These are phyloP conservation scores for Naja naja DNA, from an alignment of 2,113 vertebrate genomes.

Conservation along the genomic window DNA sequence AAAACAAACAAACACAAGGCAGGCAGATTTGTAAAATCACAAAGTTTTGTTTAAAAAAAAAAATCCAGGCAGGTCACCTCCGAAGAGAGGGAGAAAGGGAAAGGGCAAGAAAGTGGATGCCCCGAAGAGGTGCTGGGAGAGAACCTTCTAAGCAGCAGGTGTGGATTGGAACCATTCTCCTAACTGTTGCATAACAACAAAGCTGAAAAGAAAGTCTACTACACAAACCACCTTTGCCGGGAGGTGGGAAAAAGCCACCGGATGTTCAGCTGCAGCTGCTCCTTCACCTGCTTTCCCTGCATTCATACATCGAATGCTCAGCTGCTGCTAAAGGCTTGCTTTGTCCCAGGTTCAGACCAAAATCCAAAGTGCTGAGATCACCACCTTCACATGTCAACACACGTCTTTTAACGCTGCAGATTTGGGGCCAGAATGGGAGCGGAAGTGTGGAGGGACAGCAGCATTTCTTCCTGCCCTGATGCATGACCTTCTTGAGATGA, in stretches of 20 bases:
- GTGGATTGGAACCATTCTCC: not conserved
- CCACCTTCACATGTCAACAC: not conserved
- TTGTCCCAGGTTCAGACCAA: conserved; percentile 5
- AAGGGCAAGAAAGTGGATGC: not conserved
- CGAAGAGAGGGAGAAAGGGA: not conserved
- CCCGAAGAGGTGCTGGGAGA: not conserved
- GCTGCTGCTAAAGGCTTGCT: not conserved
- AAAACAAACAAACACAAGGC: not conserved
- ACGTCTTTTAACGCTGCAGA: not conserved
- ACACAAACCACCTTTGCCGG: not conserved
- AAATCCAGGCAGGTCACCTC: not conserved
- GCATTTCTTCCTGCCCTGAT: not conserved
- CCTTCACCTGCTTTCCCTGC: not conserved
- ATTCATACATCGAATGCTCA: not conserved
- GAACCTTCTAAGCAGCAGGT: not conserved
- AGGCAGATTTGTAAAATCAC: not conserved
- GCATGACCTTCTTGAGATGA: not conserved
- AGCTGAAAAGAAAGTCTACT: conserved; percentile 2
- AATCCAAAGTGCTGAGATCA: not conserved
- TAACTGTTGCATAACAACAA: conserved; percentile 26
- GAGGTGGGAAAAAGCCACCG: not conserved
- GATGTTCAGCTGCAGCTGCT: not conserved
- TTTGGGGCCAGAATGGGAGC: not conserved
- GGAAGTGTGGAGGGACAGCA: not conserved
- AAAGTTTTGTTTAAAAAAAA: not conserved